These are phyloP conservation scores for Ectropis crepuscularia DNA, from an alignment of 2,888 invertebrate species.

Conservation along the genomic window DNA sequence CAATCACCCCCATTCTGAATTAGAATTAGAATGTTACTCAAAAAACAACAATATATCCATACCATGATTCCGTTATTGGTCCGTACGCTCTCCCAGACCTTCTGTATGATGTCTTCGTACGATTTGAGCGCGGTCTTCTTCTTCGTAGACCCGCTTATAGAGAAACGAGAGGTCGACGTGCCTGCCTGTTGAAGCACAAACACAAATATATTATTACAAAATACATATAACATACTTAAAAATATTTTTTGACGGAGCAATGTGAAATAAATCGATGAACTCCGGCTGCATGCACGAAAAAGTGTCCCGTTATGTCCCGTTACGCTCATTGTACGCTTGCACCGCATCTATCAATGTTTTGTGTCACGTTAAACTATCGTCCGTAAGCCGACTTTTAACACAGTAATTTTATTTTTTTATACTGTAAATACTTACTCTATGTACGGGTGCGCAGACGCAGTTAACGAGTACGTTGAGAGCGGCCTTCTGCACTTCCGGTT, in stretches of 20 bases:
- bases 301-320: no score
- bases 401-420: no score
- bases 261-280: no score
- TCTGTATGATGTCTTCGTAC: conserved; percentile 94
- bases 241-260: no score
- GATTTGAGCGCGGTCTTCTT: conserved; percentile 87
- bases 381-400: no score
- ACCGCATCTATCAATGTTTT: no score
- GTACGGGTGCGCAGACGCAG: conserved; percentile 96
- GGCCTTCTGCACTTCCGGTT: conserved; percentile 96
- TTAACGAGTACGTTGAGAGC: conserved; percentile 96
- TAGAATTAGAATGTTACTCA: no score
- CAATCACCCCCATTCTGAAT: no score
- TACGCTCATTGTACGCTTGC: no score
- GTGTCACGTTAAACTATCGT: no score
- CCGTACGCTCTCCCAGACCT: conserved; percentile 97
- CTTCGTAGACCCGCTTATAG: conserved; percentile 79
- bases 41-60: conserved; percentile 38
- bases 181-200: conserved; percentile 61
- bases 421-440: conserved; percentile 84
- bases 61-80: conserved; percentile 99
- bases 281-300: no score
- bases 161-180: conserved; percentile 78
- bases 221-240: no score
- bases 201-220: not conserved